Base-by-base conservation (phyloP, 1,140 invertebrate species). In the Dreissena rostriformis region DNA sequence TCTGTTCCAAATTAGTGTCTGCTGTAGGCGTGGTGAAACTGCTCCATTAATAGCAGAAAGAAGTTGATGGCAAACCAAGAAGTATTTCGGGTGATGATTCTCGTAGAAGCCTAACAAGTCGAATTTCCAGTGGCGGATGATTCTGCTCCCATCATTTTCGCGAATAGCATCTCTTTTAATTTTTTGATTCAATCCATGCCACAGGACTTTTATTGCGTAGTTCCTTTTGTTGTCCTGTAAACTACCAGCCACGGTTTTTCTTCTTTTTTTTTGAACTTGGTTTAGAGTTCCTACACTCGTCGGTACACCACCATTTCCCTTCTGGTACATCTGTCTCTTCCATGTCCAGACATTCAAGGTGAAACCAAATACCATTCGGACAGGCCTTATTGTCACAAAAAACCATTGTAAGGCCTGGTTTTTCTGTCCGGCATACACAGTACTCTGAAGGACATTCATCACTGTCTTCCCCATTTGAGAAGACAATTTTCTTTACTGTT, bases 31-130 rank as follows among this genome's bases (percentile, higher is more conserved):
- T 55, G 82, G 73, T 15, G 12, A 55, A 17, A 78, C 72, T 53
- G 49, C 82, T 0, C 82, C 72, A 77, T 68, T 65, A 19, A 83
- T 26, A 19, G 57, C 73, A 52, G 81, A 52, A 17, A 83, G 51
- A 39, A 83, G 65, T 29, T 66, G 39, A 39, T 76, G 63, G 49
- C 28, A 29, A 52, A 76, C 19, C 29, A 74, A 22, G 49, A 82
- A 82, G 39, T 82, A 82, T 55, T 82, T 82, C n/a, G 79, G 68
- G 57, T 83, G 81, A 67, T 76, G 77, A 14, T 61, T 52, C 29
- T 83, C 53, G 28, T 29, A 61, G 29, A 82, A 80, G 4, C 55
- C 22, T 17, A 55, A 19, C 65, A 80, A 17, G 28, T 80, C 78
- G 55, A 70, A 80, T 55, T 57, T 80, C 78, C 78, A 80, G 24